Conservation (phyloP, 2,888 invertebrate species). For the Cheilosia impressa region DNA sequence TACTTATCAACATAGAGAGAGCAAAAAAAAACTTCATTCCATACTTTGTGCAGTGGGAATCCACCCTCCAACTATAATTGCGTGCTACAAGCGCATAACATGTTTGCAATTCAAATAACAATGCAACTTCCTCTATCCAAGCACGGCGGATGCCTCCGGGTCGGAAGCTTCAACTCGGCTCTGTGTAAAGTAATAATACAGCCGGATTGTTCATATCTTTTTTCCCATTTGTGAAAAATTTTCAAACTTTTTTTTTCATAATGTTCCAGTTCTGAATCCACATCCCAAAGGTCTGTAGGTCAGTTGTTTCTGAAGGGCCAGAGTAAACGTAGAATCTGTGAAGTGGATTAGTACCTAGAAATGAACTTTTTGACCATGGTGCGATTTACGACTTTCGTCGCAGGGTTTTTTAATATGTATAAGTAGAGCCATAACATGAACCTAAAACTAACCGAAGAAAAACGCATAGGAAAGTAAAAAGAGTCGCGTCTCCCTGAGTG, state of each 20-base stretch:
- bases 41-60: constrained; percentile 39
- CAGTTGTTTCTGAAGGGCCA: constrained; percentile 9
- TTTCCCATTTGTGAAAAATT: constrained; percentile 9
- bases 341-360: constrained; percentile 61
- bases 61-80: constrained; percentile 69
- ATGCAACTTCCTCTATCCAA: constrained; percentile 63
- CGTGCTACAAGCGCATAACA: constrained; percentile 72
- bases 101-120: constrained; percentile 73
- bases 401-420: constrained; percentile 48
- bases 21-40: neutral
- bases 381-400: constrained; percentile 55
- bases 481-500: constrained; percentile 1
- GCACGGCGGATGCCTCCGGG: constrained; percentile 61
- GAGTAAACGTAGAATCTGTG: neutral
- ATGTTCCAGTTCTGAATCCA: constrained; percentile 41
- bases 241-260: constrained; percentile 9
- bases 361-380: constrained; percentile 56
- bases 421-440: constrained; percentile 18
- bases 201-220: constrained; percentile 31
- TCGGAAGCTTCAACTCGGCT: constrained; percentile 64
- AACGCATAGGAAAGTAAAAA: constrained; percentile 8
- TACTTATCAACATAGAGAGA: constrained; percentile 30
- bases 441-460: constrained; percentile 13
- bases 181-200: constrained; percentile 70
- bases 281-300: constrained; percentile 28